phyloP scores from a whole-genome alignment of 2,113 vertebrate species.

The Sinosuthora webbiana region DNA sequence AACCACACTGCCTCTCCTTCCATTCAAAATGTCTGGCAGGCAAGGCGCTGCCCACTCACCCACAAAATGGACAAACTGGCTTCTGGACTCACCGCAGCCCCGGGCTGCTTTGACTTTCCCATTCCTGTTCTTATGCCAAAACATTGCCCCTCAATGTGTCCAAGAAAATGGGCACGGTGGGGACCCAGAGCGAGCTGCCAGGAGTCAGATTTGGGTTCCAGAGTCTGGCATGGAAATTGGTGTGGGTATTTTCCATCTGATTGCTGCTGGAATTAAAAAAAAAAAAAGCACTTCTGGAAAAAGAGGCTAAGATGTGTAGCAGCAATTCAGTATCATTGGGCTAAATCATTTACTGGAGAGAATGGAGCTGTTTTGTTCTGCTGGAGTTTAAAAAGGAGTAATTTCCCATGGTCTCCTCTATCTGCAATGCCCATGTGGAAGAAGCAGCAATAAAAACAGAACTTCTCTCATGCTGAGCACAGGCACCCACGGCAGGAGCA shows the following conservation, averaged over 20 bases:
- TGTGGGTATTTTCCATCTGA: not conserved
- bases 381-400: not conserved
- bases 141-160: not conserved
- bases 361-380: not conserved
- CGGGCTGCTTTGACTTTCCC: not conserved
- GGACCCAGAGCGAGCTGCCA: not conserved
- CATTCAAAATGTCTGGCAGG: not conserved
- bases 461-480: not conserved
- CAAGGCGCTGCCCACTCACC: accelerated
- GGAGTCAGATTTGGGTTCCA: not conserved
- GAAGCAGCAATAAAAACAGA: not conserved
- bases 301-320: not conserved
- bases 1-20: not conserved
- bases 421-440: not conserved
- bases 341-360: not conserved
- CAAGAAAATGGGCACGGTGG: accelerated
- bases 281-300: not conserved
- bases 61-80: not conserved
- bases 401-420: not conserved
- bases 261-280: not conserved
- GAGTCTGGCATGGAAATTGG: not conserved
- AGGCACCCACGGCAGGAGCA: not conserved
- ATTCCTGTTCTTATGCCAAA: not conserved
- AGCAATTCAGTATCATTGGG: not conserved
- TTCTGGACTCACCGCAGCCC: not conserved